phyloP scores from a whole-genome alignment of 2,797 vertebrate species.

The Rhinophrynus dorsalis region DNA sequence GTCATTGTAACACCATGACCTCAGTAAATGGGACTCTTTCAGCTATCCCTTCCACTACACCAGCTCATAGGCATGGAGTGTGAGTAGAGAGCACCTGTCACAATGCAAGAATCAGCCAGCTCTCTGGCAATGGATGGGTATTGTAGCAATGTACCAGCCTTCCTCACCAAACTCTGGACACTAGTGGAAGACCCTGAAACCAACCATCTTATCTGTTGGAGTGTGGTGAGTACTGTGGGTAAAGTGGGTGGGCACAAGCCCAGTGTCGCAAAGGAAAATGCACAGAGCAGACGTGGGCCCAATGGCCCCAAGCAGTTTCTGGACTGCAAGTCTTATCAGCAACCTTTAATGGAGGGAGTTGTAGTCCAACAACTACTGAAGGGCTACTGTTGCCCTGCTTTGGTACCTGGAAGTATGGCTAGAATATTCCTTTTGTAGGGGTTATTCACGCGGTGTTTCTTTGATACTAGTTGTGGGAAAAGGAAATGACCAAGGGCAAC shows the following conservation, averaged over 20 bases:
- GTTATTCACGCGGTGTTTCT: too few species aligned
- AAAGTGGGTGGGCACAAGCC: neutral
- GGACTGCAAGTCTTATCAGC: neutral
- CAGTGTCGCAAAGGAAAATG: neutral
- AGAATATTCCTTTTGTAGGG: too few species aligned
- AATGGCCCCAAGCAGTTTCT: neutral
- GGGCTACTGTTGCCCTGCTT: too few species aligned
- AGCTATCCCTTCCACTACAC: neutral
- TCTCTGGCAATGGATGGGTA: conserved; percentile 32
- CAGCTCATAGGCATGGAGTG: conserved; percentile 49
- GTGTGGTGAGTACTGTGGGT: conserved; percentile 4
- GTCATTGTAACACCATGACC: conserved; percentile 57
- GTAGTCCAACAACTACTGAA: too few species aligned
- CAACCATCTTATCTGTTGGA: conserved; percentile 76
- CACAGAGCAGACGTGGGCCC: neutral
- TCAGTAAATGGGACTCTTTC: conserved; percentile 47
- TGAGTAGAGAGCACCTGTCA: conserved; percentile 39
- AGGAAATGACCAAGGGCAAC: too few species aligned
- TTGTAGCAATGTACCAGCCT: conserved; percentile 84
- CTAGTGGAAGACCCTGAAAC: conserved; percentile 91
- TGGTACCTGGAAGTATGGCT: too few species aligned
- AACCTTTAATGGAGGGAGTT: too few species aligned
- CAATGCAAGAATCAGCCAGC: conserved; percentile 41
- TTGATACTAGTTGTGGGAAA: too few species aligned
- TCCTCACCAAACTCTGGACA: conserved; percentile 92